Evolutionary conservation across 37 sponge, comb jelly and placozoan genomes (phyloP), one percentile per base, ranked within the genome.

Genomic region (Chondrilla cf. caribensis): DNA sequence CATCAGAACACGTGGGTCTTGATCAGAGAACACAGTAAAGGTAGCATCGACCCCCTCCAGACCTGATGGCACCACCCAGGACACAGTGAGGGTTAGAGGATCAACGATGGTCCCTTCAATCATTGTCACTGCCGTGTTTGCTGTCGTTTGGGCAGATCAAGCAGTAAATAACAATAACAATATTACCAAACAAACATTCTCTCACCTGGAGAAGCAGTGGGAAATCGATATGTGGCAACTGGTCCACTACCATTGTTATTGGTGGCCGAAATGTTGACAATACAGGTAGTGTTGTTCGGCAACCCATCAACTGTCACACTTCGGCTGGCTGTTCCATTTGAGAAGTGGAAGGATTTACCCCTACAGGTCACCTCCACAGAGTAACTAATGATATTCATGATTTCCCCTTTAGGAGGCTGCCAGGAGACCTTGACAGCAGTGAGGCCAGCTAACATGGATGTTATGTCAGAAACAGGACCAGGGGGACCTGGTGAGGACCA

Each of bases 371-470:
- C 14, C 33, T 29, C 35, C 1, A 73, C 76, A 2, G 19, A 3
- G 76, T 73, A 73, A 25, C 24, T 38, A n/a, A n/a, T n/a, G n/a
- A n/a, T n/a, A n/a, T n/a, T n/a, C n/a, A n/a, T n/a, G 76, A 37
- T 39, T 18, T 42, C 44, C 44, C 76, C 76, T 5, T 40, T 40
- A n/a, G 76, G 76, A 6, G 76, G 44, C 21, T 22, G 18, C 76
- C 76, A 73, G 41, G 43, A 73, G 14, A 73, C 5, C 18, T 42
- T 73, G 25, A 73, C 76, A 21, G 76, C 21, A 39, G 44, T 39
- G 0, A 73, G 43, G n/a, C 44, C 25, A 22, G 24, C 18, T 37
- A 73, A 37, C 18, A 24, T 38, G 14, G 76, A 40, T 42, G 47
- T 1, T 8, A 73, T 40, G 44, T 38, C 6, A 5, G 2, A n/a